phyloP scores from a whole-genome alignment of 2,888 invertebrate genomes.

The Linnaemya vulpina region DNA sequence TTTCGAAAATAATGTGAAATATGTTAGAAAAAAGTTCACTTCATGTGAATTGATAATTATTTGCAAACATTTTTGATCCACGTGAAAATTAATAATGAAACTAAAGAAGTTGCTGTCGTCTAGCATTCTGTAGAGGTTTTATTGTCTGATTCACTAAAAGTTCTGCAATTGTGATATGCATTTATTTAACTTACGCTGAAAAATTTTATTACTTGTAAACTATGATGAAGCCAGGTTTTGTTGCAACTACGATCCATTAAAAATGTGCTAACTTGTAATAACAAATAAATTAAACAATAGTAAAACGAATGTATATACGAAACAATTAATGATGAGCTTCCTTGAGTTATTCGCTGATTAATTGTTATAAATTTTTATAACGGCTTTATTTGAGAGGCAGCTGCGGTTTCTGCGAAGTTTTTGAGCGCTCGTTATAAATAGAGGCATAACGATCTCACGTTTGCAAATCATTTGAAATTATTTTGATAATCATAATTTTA shows the following conservation, averaged over 20 bases:
- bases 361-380: background rate
- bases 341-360: background rate
- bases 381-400: no score
- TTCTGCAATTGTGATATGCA: background rate
- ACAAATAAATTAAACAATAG: background rate
- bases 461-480: no score
- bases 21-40: background rate
- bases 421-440: no score
- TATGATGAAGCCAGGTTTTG: background rate
- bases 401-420: no score
- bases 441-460: no score
- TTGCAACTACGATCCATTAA: conserved; percentile 4
- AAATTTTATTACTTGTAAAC: background rate
- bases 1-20: background rate
- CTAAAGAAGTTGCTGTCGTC: background rate
- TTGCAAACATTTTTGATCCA: background rate
- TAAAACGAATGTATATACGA: background rate
- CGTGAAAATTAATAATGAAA: background rate
- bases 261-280: conserved; percentile 5
- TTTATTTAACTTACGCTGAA: background rate
- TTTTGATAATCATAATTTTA: no score
- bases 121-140: conserved; percentile 1
- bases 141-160: conserved; percentile 19
- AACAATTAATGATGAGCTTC: background rate
- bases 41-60: background rate